A percentile compares a stretch with the other conserved stretches of the same genome.
These are phyloP conservation scores for Calephelis perditalis DNA, from an alignment of 2,888 invertebrate genomes.

Conservation along the genomic window DNA sequence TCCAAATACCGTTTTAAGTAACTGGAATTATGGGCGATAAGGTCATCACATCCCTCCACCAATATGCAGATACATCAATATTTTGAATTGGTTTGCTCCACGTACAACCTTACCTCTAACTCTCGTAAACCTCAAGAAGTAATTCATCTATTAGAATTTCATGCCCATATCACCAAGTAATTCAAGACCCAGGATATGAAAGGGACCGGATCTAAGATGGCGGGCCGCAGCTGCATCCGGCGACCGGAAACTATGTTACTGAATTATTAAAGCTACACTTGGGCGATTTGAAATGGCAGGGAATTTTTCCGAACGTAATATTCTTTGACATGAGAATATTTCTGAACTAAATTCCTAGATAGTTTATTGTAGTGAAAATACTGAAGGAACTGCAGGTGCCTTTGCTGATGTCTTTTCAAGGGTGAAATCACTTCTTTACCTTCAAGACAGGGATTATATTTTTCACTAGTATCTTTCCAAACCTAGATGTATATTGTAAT, in stretches of 20 bases:
- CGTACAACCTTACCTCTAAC: too few relatives aligned
- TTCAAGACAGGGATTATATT: too few relatives aligned
- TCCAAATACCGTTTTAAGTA: too few relatives aligned
- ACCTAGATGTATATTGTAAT: too few relatives aligned
- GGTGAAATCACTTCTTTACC: too few relatives aligned
- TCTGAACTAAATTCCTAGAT: background rate
- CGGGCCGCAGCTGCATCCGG: constrained; percentile 31
- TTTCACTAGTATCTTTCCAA: too few relatives aligned
- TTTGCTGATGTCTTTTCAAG: too few relatives aligned
- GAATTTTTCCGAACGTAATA: constrained; percentile 14
- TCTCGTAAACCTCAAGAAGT: background rate
- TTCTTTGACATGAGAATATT: constrained; percentile 7
- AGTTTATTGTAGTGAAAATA: background rate
- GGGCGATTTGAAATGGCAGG: constrained; percentile 11
- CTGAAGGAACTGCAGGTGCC: background rate
- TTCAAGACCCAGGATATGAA: constrained; percentile 25
- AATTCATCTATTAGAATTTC: constrained; percentile 13
- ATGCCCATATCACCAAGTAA: constrained; percentile 21
- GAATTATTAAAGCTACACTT: constrained; percentile 28
- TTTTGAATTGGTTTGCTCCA: too few relatives aligned
- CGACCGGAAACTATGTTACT: constrained; percentile 41
- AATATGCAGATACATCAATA: too few relatives aligned
- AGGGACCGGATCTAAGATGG: constrained; percentile 39
- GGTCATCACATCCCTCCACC: too few relatives aligned
- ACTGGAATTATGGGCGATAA: too few relatives aligned